Base-by-base conservation (phyloP, 2,888 invertebrate genomes). In the Drosophila yooni region DNA sequence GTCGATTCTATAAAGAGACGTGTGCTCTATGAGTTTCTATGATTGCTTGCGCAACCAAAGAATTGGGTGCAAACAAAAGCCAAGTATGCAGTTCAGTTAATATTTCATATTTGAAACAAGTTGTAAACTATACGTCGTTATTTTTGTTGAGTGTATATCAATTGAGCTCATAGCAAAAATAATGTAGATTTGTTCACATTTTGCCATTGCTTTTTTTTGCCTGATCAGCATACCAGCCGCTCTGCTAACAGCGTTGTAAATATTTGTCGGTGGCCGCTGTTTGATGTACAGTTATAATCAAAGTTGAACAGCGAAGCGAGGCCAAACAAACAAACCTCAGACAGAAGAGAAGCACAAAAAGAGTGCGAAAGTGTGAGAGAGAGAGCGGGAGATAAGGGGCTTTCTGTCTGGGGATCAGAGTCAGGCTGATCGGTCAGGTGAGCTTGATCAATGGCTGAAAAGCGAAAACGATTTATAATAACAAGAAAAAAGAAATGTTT, bases 211-310 rank as follows among this genome's bases (percentile, higher is more conserved):
- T 33, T 27, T 18, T 31, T 67, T 66, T 54, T 33, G 67, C 60
- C 11, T 15, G 70, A 70, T 70, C 64, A 74, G 48, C 64, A 38
- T 31, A 76, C 48, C 38, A 43, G 56, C 18, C 69, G 46, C 46
- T 46, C 13, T 46, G 21, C 21, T 7, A 21, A 46, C 33, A 15
- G 31, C 11, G 11, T 15, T 38, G 76, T 43, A 63, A 69, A 84
- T 73, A 82, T 71, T 81, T 79, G 29, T 56, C 40, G 38, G 56
- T 40, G 40, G 50, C 61, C 27, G 51, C 59, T 50, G 52, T 70
- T 43, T 69, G 74, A 76, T 82, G 70, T 79, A 71, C 83, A 70
- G 73, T 82, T 84, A 80, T 72, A 88, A 70, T 74, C 56, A 69
- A 56, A 51, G 51, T 43, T 38, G 62, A 58, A 63, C 57, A 53